Base-by-base conservation (phyloP, 2,888 invertebrate genomes). In the Synanthedon formicaeformis region DNA sequence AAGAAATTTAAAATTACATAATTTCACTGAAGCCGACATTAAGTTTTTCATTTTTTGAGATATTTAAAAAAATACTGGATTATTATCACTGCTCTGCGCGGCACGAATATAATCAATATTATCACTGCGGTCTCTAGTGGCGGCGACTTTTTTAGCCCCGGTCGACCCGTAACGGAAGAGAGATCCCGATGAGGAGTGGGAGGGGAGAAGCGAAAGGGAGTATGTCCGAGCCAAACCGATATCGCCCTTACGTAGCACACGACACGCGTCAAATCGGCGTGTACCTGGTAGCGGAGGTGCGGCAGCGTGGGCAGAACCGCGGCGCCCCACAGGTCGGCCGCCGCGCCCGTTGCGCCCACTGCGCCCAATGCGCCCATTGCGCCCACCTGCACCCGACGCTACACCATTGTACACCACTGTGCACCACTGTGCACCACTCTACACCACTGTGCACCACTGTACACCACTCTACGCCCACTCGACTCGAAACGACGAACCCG, bases 201-300 rank as follows among this genome's bases (percentile, higher is more conserved):
- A 34, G 34, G 10, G 34, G 34, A 34, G 34, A 34, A 34, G 34
- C 34, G 34, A 34, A 34, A 10, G 10, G 34, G 34, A 34, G 34
- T 34, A 34, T 34, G 4, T 6, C 45, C 13, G 45, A 45, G 14
- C 45, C 13, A 13, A 45, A 45, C 45, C 45, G 45, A 45, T 34
- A 34, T 12, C 45, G 45, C 45, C 45, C 45, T 13, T 45, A 45
- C 45, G 13, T 13, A 45, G 58, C 59, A 56, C 57, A 57, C 57
- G 54, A 54, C 54, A 53, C 56, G 55, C 58, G 59, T 56, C 60
- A 55, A 56, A 41, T 45, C 53, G 50, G 51, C 53, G 52, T 58
- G 61, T 78, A 82, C 81, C 82, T 81, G 82, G 67, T 81, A 81
- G 64, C 82, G 73, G 67, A 81, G 63, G 57, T 67, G 69, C 61